Percentiles rank a stretch among this genome's conserved stretches.
Conservation (phyloP, 2,797 vertebrate genomes). For the Eulemur mongoz region DNA sequence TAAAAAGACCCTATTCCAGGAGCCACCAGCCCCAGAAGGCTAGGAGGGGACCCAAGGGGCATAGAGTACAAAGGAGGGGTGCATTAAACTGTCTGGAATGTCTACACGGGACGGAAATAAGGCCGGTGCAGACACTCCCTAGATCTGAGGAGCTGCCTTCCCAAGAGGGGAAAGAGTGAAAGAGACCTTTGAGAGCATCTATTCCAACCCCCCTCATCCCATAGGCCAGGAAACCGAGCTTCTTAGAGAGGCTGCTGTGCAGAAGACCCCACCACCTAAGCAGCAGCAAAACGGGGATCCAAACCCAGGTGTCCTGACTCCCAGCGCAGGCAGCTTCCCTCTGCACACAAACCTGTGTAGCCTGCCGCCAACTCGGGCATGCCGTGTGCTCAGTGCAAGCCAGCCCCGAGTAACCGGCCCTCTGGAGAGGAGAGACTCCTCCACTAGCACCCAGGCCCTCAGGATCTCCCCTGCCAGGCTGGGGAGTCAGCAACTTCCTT, state of each 20-base stretch:
- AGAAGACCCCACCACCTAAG: background rate
- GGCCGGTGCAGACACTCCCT: background rate
- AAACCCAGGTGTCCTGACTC: background rate
- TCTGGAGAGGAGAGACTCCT: background rate
- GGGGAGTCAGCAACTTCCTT: background rate
- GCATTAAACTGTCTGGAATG: background rate
- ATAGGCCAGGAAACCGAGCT: background rate
- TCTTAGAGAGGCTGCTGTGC: background rate
- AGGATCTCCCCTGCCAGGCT: background rate
- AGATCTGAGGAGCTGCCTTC: background rate
- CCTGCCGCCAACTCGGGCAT: background rate
- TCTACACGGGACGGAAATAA: background rate
- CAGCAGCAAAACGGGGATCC: background rate
- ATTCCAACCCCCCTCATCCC: background rate
- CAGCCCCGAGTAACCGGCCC: background rate
- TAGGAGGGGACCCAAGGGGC: background rate
- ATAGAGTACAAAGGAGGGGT: background rate
- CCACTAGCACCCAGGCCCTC: background rate
- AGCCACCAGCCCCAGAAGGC: background rate
- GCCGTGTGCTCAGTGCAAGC: rapidly evolving
- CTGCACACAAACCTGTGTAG: background rate
- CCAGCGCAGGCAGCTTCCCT: background rate
- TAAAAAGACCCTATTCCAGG: slow-evolving; percentile 49
- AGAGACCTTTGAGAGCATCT: background rate
- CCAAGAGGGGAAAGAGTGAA: background rate